Evolutionary conservation across 2,797 vertebrate genomes (phyloP).

Genomic region (Sarcophilus harrisii): DNA sequence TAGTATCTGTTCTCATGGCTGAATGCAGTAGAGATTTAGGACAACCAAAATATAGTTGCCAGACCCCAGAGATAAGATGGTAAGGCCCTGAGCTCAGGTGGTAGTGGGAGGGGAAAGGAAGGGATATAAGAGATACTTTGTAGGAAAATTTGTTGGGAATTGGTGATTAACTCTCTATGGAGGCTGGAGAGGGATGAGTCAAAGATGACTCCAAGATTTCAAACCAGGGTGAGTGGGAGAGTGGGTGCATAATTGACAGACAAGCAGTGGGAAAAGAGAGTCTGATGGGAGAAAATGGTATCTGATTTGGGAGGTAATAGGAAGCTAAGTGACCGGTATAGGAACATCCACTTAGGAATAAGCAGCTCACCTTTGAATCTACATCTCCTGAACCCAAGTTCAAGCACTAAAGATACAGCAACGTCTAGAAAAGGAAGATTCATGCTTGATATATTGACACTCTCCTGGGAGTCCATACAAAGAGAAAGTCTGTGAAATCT

Average conservation of each 20-base stretch:
- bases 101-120: neutral
- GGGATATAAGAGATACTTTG: neutral
- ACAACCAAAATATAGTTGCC: neutral
- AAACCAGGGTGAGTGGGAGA: neutral
- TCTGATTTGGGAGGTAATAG: neutral
- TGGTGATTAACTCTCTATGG: neutral
- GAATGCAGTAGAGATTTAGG: neutral
- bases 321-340: neutral
- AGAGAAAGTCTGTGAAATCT: neutral
- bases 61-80: neutral
- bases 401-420: neutral
- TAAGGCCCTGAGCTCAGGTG: neutral
- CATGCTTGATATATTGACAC: neutral
- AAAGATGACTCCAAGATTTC: neutral
- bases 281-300: neutral
- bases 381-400: neutral
- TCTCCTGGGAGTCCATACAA: neutral
- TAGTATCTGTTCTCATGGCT: neutral
- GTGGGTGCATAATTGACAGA: neutral
- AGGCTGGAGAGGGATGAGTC: neutral
- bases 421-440: neutral
- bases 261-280: neutral
- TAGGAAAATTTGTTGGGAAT: neutral
- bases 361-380: neutral
- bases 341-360: neutral